phyloP scores from a whole-genome alignment of 2,888 invertebrate genomes.

The Amiota mariae region DNA sequence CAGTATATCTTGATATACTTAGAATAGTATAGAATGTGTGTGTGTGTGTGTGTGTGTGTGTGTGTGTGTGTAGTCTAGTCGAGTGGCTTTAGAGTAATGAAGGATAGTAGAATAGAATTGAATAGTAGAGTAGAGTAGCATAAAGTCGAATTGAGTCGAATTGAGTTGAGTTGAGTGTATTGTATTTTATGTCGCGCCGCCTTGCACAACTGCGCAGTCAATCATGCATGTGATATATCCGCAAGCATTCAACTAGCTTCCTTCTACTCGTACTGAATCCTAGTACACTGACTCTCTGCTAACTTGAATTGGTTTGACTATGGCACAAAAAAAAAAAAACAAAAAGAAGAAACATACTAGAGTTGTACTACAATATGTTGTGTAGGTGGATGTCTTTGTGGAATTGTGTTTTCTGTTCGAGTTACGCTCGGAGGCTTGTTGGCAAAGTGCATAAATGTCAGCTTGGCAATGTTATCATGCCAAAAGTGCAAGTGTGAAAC shows the following conservation, averaged over 20 bases:
- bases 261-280: slow-evolving; percentile 35
- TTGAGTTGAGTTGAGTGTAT: slow-evolving; percentile 9
- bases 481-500: slow-evolving; percentile 23
- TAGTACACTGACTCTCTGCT: slow-evolving; percentile 39
- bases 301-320: slow-evolving; percentile 41
- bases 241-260: slow-evolving; percentile 54
- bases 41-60: slow-evolving; percentile 23
- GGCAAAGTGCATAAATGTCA: slow-evolving; percentile 68
- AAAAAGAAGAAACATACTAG: background rate
- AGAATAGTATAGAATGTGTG: slow-evolving; percentile 4
- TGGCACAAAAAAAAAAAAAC: too few species aligned
- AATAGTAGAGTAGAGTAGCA: background rate
- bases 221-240: slow-evolving; percentile 66
- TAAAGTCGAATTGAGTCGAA: background rate
- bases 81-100: background rate
- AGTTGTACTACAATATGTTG: background rate
- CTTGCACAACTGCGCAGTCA: slow-evolving; percentile 64
- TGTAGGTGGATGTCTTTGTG: slow-evolving; percentile 42
- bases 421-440: slow-evolving; percentile 60
- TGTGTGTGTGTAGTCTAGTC: slow-evolving; percentile 2
- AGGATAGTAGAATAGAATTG: background rate
- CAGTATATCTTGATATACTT: too few species aligned
- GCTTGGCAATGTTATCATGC: slow-evolving; percentile 48
- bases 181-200: slow-evolving; percentile 40
- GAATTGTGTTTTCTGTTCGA: slow-evolving; percentile 58